Percentiles rank a stretch among this genome's conserved stretches.
Evolutionary conservation across 2,113 vertebrate genomes (phyloP).

Genomic region (Micromys minutus): DNA sequence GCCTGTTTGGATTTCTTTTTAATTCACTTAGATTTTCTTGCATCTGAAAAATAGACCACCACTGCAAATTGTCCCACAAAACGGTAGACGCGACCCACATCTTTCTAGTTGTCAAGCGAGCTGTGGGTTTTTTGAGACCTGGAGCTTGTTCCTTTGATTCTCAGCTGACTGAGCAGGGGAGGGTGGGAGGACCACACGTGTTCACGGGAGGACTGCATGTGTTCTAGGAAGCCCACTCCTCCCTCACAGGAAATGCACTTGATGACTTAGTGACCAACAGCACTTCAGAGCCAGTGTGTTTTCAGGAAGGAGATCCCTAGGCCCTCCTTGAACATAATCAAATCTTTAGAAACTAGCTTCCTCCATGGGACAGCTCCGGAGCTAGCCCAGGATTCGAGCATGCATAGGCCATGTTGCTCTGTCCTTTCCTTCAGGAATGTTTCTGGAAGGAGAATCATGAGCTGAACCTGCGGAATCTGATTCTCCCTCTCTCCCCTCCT

Average conservation of each 20-base stretch:
- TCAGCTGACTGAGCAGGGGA: neutral
- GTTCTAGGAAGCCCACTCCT: neutral
- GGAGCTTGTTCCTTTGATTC: accelerated
- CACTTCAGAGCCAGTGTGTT: neutral
- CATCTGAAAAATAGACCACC: constrained; percentile 27
- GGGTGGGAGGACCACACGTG: neutral
- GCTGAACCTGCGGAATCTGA: neutral
- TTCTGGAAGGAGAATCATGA: neutral
- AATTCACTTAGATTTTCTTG: constrained; percentile 9
- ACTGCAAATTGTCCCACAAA: neutral
- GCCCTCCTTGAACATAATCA: neutral
- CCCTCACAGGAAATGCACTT: accelerated
- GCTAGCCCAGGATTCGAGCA: too few species aligned
- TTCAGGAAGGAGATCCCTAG: neutral
- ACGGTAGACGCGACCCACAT: neutral
- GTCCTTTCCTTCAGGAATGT: neutral
- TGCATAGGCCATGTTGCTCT: accelerated
- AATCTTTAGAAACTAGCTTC: neutral
- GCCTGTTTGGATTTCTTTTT: constrained; percentile 31
- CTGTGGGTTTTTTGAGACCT: neutral
- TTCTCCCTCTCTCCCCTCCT: too few species aligned
- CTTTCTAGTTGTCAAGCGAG: neutral
- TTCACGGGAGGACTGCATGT: accelerated
- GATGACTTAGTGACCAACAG: neutral
- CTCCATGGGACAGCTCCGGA: accelerated